phyloP scores from a whole-genome alignment of 2,888 invertebrate species.

The Dioctria linearis region DNA sequence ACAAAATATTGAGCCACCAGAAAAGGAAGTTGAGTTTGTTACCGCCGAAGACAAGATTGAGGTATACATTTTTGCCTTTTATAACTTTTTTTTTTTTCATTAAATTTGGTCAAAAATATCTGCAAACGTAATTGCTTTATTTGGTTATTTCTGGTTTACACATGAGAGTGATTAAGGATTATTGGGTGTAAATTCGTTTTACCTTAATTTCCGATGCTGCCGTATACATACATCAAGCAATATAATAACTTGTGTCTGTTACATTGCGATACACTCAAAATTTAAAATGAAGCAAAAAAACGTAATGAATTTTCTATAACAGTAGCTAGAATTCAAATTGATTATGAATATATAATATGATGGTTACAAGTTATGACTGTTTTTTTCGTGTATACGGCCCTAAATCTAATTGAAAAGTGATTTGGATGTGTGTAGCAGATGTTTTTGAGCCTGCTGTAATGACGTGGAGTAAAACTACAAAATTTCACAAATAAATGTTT shows the following conservation, averaged over 20 bases:
- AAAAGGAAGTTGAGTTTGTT: slow-evolving; percentile 79
- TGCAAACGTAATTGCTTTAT: slow-evolving; percentile 31
- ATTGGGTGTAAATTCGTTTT: slow-evolving; percentile 12
- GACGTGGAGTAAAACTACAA: slow-evolving; percentile 54
- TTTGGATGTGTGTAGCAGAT: slow-evolving; percentile 44
- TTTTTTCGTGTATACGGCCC: too few species aligned
- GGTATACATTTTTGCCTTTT: slow-evolving; percentile 62
- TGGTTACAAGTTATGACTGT: too few species aligned
- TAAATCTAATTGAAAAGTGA: too few species aligned
- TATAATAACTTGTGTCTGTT: slow-evolving; percentile 3
- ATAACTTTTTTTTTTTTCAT: background rate
- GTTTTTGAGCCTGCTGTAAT: slow-evolving; percentile 55
- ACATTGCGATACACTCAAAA: background rate
- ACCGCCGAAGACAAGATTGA: slow-evolving; percentile 74
- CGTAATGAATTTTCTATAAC: too few species aligned
- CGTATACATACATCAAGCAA: background rate
- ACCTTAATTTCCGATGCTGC: background rate
- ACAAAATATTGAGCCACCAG: slow-evolving; percentile 72
- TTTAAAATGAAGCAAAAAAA: too few species aligned
- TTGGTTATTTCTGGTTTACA: slow-evolving; percentile 2
- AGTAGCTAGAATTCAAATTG: too few species aligned
- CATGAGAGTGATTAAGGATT: slow-evolving; percentile 27
- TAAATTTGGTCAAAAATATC: slow-evolving; percentile 46
- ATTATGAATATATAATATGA: too few species aligned
- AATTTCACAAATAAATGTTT: background rate